These are phyloP conservation scores for Anodontia alba DNA, from an alignment of 2,888 invertebrate genomes.

Conservation along the genomic window DNA sequence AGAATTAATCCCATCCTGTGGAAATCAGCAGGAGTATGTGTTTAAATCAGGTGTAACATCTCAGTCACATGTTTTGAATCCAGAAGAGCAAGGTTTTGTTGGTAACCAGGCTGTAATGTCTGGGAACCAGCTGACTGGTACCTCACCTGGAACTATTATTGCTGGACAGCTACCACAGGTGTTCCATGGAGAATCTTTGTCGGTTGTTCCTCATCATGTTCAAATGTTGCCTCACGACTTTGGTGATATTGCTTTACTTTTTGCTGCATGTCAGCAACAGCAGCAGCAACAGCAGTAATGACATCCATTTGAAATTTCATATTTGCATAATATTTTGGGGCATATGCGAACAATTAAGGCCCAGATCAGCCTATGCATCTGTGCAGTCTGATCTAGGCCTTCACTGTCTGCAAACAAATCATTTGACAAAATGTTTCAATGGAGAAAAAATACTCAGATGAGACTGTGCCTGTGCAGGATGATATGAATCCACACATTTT, in stretches of 20 bases:
- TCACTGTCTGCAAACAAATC: no score
- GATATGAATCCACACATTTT: no score
- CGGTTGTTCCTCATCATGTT: background rate
- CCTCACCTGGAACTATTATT: slow-evolving; percentile 19
- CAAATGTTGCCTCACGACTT: slow-evolving; percentile 30
- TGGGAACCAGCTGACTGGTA: slow-evolving; percentile 19
- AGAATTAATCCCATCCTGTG: background rate
- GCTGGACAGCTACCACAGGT: background rate
- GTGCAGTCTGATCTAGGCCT: no score
- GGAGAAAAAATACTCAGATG: no score
- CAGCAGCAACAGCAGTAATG: background rate
- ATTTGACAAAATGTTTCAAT: no score
- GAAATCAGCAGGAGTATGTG: background rate
- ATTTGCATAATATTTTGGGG: no score
- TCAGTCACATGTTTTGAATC: background rate
- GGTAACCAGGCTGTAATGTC: slow-evolving; percentile 7
- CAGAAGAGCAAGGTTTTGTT: background rate
- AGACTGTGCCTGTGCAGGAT: no score
- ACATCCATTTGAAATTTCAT: background rate
- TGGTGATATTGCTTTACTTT: slow-evolving; percentile 9
- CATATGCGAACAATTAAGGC: no score
- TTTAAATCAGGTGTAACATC: background rate
- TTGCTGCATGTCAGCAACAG: slow-evolving; percentile 22
- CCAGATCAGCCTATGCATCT: no score
- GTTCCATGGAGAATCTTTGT: background rate